Percentiles rank a stretch among this genome's conserved stretches.
phyloP scores from a whole-genome alignment of 2,113 vertebrate genomes.

The Sardina pilchardus region DNA sequence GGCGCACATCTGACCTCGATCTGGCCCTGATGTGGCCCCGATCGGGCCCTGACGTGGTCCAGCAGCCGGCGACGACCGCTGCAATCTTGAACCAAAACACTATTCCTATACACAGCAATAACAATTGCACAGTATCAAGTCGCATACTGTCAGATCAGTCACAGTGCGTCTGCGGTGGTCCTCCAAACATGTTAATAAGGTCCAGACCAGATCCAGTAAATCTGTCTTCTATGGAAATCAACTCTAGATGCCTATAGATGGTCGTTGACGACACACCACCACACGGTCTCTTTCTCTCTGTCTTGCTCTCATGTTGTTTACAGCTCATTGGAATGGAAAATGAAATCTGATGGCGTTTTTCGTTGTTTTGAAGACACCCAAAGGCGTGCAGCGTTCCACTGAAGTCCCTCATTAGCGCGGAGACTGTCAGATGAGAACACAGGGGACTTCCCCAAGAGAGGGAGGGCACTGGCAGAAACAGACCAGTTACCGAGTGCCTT shows the following conservation, averaged over 20 bases:
- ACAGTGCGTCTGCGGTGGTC: constrained; percentile 29
- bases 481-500: background rate
- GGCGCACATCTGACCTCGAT: background rate
- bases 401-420: background rate
- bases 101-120: background rate
- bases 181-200: constrained; percentile 35
- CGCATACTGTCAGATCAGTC: constrained; percentile 29
- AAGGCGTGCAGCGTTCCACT: background rate
- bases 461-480: background rate
- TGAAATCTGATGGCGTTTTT: background rate
- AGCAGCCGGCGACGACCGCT: background rate
- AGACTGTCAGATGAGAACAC: background rate
- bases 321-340: constrained; percentile 7
- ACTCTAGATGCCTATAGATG: background rate
- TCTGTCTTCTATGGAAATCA: constrained; percentile 35
- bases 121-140: constrained; percentile 17
- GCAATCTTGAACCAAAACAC: background rate
- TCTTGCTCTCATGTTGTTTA: constrained; percentile 6
- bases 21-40: background rate
- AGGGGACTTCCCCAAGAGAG: background rate
- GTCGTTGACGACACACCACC: background rate
- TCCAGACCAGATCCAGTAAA: constrained; percentile 26
- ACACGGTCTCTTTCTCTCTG: background rate
- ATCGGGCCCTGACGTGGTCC: background rate
- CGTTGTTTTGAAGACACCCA: constrained; percentile 3